These are phyloP conservation scores for Bedellia somnulentella DNA, from an alignment of 2,888 invertebrate species.

Conservation along the genomic window DNA sequence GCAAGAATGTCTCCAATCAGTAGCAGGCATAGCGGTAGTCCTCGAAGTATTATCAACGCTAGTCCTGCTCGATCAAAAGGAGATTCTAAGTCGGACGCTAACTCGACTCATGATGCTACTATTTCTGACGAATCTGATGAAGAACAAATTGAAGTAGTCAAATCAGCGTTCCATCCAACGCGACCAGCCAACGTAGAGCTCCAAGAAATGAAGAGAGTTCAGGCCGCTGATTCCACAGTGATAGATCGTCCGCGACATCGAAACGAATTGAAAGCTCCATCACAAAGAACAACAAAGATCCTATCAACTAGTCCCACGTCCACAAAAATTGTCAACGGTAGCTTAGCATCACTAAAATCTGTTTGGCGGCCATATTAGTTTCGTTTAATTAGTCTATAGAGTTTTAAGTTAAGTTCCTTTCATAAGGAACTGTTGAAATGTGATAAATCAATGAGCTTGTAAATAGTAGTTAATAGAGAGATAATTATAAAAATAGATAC, in stretches of 20 bases:
- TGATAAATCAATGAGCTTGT: slow-evolving; percentile 59
- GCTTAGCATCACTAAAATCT: slow-evolving; percentile 63
- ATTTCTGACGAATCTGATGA: slow-evolving; percentile 68
- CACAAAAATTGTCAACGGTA: slow-evolving; percentile 60
- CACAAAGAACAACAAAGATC: slow-evolving; percentile 48
- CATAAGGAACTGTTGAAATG: slow-evolving; percentile 37
- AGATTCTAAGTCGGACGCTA: slow-evolving; percentile 63
- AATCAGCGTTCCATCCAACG: slow-evolving; percentile 73
- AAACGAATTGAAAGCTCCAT: slow-evolving; percentile 65
- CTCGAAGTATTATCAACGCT: slow-evolving; percentile 38
- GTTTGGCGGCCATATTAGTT: slow-evolving; percentile 76
- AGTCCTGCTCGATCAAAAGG: slow-evolving; percentile 53
- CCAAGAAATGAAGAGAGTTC: slow-evolving; percentile 54
- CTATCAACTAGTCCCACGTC: slow-evolving; percentile 52
- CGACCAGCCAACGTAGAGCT: slow-evolving; percentile 60
- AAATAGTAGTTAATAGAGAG: slow-evolving; percentile 24
- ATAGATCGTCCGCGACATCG: slow-evolving; percentile 43
- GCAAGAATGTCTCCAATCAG: slow-evolving; percentile 58
- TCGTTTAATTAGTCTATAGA: slow-evolving; percentile 18
- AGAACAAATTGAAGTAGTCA: slow-evolving; percentile 74
- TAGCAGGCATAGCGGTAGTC: slow-evolving; percentile 57
- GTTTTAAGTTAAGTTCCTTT: slow-evolving; percentile 21
- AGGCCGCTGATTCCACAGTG: slow-evolving; percentile 64
- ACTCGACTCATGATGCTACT: slow-evolving; percentile 65
- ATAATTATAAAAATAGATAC: too few relatives aligned